phyloP scores from a whole-genome alignment of 2,797 vertebrate genomes.

The Potorous gilbertii region DNA sequence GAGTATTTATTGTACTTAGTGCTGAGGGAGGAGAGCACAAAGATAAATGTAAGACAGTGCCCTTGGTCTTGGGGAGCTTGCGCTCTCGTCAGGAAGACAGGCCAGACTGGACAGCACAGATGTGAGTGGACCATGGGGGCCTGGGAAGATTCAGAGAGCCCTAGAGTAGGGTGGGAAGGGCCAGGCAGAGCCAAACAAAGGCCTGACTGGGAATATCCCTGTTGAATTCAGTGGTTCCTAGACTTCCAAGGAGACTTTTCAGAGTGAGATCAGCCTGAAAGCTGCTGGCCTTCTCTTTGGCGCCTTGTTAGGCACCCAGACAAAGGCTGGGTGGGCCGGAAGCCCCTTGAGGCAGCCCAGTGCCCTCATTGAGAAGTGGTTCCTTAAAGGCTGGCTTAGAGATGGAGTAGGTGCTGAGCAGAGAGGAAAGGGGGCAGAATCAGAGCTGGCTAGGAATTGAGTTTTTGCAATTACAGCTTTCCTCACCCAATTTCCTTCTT shows the following conservation, averaged over 20 bases:
- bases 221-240: background rate
- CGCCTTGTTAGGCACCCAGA: no score
- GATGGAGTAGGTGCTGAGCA: background rate
- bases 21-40: background rate
- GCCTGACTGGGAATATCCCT: background rate
- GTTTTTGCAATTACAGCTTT: background rate
- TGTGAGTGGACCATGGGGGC: background rate
- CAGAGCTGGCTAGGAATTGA: background rate
- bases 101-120: background rate
- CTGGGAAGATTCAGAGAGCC: background rate
- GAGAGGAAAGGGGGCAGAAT: background rate
- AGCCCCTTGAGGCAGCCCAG: background rate
- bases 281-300: no score
- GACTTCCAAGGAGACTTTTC: background rate
- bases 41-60: background rate
- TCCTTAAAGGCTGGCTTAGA: background rate
- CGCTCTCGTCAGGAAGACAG: background rate
- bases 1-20: background rate
- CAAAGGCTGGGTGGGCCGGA: no score
- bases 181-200: background rate
- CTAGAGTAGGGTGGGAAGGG: background rate
- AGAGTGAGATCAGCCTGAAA: background rate
- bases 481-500: background rate
- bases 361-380: background rate
- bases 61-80: background rate